Base-by-base conservation (phyloP, 2,888 invertebrate genomes). In the Apodemia zela region DNA sequence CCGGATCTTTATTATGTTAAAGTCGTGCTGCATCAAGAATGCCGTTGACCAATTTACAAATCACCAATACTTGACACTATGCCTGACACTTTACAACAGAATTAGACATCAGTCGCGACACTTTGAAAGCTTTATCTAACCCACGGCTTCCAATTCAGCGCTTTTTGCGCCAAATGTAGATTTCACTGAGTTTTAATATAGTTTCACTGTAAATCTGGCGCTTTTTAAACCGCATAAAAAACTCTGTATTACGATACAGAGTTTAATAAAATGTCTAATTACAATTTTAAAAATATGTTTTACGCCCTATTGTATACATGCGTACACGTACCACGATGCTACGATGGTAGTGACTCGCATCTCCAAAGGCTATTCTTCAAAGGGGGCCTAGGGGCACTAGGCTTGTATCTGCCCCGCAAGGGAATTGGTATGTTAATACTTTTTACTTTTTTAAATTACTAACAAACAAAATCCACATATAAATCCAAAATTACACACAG, bases 31-130 rank as follows among this genome's bases (percentile, higher is more conserved):
- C 54, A 54, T 54, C 54, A 54, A 54, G 54, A 54, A 54, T 54
- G 54, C 21, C 25, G 25, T 25, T 54, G 54, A 54, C 25, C 54
- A 54, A 57, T 59, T 59, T 59, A 59, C 59, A 59, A 59, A 59
- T 59, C 59, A 35, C 35, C 59, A 38, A 57, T 57, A 57, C 57
- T 57, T 57, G 57, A 57, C 57, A 57, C 57, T 57, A 57, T 57
- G 29, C 57, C 29, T 57, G 57, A 57, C 57, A 57, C 57, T 57
- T 57, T 57, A 59, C 59, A 33, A 57, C 59, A 59, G 59, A 59
- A 59, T 25, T 21, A 38, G 38, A 59, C 38, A 38, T 38, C 38
- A 18, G 59, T 59, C 38, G 11, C 35, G 38, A 59, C 33, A 59
- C 59, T 58, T 29, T 59, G 59, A 59, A 59, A 59, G 33, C 59